Conservation (phyloP, 2,797 vertebrate species). For the Buceros bicornis region DNA sequence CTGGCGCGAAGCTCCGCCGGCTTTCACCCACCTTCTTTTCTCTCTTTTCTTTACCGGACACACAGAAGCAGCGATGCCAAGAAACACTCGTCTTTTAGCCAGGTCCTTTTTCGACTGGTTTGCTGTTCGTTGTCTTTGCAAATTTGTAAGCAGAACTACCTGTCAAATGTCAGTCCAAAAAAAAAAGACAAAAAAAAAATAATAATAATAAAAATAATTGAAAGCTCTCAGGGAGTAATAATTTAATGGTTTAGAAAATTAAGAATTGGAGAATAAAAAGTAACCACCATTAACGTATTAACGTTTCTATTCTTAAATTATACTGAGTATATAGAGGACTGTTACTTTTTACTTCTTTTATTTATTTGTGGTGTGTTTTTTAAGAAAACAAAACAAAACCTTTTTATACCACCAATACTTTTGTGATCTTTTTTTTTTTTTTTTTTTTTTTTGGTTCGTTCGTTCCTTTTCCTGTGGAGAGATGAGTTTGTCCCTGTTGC, state of each 20-base stretch:
- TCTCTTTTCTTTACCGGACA: conserved; percentile 21
- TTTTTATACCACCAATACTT: conserved; percentile 75
- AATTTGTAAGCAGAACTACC: conserved; percentile 80
- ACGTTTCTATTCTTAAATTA: conserved; percentile 84
- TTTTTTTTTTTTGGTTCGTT: conserved; percentile 58
- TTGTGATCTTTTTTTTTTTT: conserved; percentile 48
- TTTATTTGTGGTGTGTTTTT: conserved; percentile 81
- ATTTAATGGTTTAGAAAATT: conserved; percentile 77
- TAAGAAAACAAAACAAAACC: conserved; percentile 56
- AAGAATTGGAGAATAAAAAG: conserved; percentile 81
- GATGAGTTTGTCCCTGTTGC: conserved; percentile 83
- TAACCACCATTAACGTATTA: conserved; percentile 80
- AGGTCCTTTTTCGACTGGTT: conserved; percentile 57
- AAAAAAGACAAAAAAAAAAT: not conserved
- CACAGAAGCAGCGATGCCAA: conserved; percentile 62
- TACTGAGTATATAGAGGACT: conserved; percentile 82
- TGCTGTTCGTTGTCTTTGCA: conserved; percentile 75
- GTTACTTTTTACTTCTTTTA: conserved; percentile 81
- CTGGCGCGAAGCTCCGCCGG: not conserved
- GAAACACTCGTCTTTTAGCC: conserved; percentile 56
- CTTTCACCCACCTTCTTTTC: conserved; percentile 14
- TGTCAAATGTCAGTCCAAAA: conserved; percentile 82
- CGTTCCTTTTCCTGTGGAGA: conserved; percentile 82
- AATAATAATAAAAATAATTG: conserved; percentile 48
- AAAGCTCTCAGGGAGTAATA: conserved; percentile 85